These are phyloP conservation scores for Molorchus minor DNA, from an alignment of 2,888 invertebrate species.

Conservation along the genomic window DNA sequence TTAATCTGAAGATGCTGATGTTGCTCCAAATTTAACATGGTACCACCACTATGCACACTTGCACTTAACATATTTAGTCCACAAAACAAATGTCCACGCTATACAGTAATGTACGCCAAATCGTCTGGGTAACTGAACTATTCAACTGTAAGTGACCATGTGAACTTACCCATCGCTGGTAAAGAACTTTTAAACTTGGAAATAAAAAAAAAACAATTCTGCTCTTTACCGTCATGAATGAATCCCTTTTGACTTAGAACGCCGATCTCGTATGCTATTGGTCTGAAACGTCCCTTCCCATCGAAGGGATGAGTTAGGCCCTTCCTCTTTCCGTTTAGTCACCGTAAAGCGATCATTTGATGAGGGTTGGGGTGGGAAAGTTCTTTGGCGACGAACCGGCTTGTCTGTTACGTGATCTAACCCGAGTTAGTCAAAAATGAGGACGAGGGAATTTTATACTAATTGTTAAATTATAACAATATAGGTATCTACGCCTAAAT, in stretches of 20 bases:
- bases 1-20: constrained; percentile 38
- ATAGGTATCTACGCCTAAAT: no score
- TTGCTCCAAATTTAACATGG: constrained; percentile 42
- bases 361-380: constrained; percentile 29
- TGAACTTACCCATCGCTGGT: constrained; percentile 32
- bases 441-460: no score
- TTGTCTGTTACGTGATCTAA: constrained; percentile 2
- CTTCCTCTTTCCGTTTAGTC: constrained; percentile 30
- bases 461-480: no score
- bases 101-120: constrained; percentile 17
- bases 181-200: constrained; percentile 37
- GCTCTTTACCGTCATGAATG: constrained; percentile 36
- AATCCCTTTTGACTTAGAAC: constrained; percentile 41
- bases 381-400: constrained; percentile 22
- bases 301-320: constrained; percentile 31
- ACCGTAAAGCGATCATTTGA: constrained; percentile 13
- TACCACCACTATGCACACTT: constrained; percentile 34
- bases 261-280: constrained; percentile 35
- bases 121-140: constrained; percentile 19
- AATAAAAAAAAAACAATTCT: constrained; percentile 28
- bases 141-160: constrained; percentile 26
- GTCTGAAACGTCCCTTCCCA: constrained; percentile 30
- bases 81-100: constrained; percentile 19
- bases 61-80: constrained; percentile 35
- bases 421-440: constrained; percentile 5